Percentiles rank a stretch among this genome's conserved stretches.
These are phyloP conservation scores for Myodes glareolus DNA, from an alignment of 2,113 vertebrate genomes.

Conservation along the genomic window DNA sequence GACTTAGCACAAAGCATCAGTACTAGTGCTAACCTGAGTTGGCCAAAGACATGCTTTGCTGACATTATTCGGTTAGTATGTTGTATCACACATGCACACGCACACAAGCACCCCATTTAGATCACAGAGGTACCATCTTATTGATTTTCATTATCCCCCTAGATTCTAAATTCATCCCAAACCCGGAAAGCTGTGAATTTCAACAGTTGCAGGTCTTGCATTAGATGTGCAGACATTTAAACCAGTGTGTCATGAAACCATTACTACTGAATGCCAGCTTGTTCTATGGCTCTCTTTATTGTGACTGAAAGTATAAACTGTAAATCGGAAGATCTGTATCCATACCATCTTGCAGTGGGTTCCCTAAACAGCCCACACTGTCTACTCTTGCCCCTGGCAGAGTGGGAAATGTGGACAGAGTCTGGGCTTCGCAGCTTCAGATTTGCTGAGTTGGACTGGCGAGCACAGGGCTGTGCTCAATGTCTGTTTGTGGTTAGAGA, in stretches of 20 bases:
- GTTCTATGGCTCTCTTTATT: background rate
- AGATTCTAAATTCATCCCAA: background rate
- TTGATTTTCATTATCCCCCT: background rate
- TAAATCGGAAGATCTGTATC: conserved; percentile 1
- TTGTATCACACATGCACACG: background rate
- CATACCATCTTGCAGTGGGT: background rate
- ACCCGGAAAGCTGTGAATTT: conserved; percentile 4
- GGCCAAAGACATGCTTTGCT: background rate
- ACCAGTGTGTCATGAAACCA: conserved; percentile 28
- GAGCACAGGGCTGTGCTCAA: background rate
- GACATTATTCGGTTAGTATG: background rate
- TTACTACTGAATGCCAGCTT: background rate
- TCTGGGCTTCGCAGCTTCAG: background rate
- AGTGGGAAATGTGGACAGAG: background rate
- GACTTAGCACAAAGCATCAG: background rate
- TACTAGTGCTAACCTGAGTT: background rate
- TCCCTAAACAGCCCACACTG: background rate
- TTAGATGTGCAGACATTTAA: conserved; percentile 7
- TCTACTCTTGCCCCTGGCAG: background rate
- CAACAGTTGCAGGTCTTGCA: background rate
- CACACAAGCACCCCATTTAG: background rate
- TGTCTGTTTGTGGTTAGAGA: background rate
- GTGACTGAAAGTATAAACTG: background rate
- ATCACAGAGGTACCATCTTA: background rate
- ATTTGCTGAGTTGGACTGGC: background rate